phyloP scores from a whole-genome alignment of 2,797 vertebrate genomes.

The Poliocrania exsul region DNA sequence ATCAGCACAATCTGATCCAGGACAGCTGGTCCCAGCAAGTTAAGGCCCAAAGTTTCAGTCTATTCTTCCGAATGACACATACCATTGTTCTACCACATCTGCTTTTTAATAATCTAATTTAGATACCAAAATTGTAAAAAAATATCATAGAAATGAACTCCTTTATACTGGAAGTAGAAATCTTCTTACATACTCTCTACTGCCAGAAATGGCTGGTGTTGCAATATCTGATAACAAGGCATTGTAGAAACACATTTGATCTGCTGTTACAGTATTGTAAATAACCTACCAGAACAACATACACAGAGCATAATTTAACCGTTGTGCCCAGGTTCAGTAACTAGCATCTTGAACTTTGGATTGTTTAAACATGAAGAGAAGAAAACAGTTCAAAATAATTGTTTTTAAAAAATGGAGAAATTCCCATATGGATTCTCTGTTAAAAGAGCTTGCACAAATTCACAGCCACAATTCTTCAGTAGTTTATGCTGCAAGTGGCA shows the following conservation, averaged over 20 bases:
- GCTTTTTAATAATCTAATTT: conserved; percentile 13
- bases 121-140: conserved; percentile 44
- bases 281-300: conserved; percentile 36
- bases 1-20: conserved; percentile 61
- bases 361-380: conserved; percentile 9
- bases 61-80: conserved; percentile 17
- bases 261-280: neutral
- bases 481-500: conserved; percentile 78
- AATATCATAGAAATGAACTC: conserved; percentile 32
- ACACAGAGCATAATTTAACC: conserved; percentile 22
- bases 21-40: conserved; percentile 46
- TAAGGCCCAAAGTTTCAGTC: conserved; percentile 49
- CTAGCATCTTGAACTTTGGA: conserved; percentile 43
- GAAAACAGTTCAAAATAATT: conserved; percentile 51
- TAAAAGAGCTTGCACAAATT: conserved; percentile 71
- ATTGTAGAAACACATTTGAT: conserved; percentile 44
- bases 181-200: neutral
- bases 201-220: conserved; percentile 30
- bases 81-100: neutral
- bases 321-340: conserved; percentile 37
- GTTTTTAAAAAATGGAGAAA: conserved; percentile 42
- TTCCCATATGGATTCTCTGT: conserved; percentile 58
- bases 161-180: conserved; percentile 19
- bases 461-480: conserved; percentile 78
- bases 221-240: conserved; percentile 17